Percentiles rank a stretch among this genome's conserved stretches.
Evolutionary conservation across 2,113 vertebrate genomes (phyloP).

Genomic region (Rallus limicola): DNA sequence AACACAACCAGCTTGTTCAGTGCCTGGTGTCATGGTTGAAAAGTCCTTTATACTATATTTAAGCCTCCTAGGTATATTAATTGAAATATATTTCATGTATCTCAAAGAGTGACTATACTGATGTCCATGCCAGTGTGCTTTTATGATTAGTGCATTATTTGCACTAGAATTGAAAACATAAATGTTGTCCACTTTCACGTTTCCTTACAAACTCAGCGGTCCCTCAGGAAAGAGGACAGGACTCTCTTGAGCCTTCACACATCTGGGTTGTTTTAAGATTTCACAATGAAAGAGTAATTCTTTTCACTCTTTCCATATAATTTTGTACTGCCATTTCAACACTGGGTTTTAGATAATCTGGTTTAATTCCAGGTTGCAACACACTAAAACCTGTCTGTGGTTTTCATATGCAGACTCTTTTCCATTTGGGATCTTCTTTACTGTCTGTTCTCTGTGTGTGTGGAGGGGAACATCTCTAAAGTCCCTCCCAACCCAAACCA

Average conservation of each 20-base stretch:
- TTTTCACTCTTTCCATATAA: background rate
- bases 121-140: background rate
- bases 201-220: background rate
- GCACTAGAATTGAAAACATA: background rate
- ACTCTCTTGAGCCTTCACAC: background rate
- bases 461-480: too few species aligned
- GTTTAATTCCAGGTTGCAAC: background rate
- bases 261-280: background rate
- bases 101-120: background rate
- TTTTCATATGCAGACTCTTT: background rate
- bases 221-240: background rate
- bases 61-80: background rate
- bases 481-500: too few species aligned
- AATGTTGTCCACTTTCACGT: background rate
- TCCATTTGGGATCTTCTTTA: background rate
- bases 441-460: background rate
- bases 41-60: background rate
- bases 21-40: background rate
- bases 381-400: background rate
- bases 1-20: background rate
- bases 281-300: background rate
- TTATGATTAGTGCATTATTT: background rate
- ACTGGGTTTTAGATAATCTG: background rate
- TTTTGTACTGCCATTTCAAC: background rate
- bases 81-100: background rate